These are phyloP conservation scores for Polydrusus cervinus DNA, from an alignment of 2,888 invertebrate species.

Conservation along the genomic window DNA sequence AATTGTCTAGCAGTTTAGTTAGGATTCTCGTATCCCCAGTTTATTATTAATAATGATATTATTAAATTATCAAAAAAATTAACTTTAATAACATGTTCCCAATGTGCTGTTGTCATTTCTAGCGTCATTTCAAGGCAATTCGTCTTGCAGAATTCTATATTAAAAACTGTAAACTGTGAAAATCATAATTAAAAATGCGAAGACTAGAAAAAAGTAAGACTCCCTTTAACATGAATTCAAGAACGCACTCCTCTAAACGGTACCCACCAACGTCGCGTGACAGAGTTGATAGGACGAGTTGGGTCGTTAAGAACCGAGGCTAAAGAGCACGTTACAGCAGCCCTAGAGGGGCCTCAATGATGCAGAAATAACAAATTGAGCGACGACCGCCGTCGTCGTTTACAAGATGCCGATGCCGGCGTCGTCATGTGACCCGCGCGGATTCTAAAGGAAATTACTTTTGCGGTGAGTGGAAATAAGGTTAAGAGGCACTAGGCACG, in stretches of 20 bases:
- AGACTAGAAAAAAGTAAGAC: too few relatives aligned
- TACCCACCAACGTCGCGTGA: conserved; percentile 5
- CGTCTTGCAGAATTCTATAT: too few relatives aligned
- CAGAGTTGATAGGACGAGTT: conserved; percentile 19
- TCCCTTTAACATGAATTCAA: not conserved
- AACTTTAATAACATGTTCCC: too few relatives aligned
- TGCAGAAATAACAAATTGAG: conserved; percentile 32
- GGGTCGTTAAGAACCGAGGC: conserved; percentile 20
- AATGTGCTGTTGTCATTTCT: too few relatives aligned
- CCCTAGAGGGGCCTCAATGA: conserved; percentile 22
- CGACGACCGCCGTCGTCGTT: conserved; percentile 25
- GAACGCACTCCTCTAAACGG: not conserved
- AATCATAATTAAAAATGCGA: too few relatives aligned
- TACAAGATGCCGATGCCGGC: conserved; percentile 22
- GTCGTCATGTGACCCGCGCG: conserved; percentile 16
- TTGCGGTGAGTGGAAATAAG: conserved; percentile 14
- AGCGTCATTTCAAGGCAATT: too few relatives aligned
- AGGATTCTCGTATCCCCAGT: too few relatives aligned
- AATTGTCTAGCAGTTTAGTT: too few relatives aligned
- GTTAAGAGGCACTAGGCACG: conserved; percentile 19
- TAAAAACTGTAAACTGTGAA: too few relatives aligned
- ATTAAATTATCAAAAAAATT: too few relatives aligned
- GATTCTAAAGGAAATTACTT: conserved; percentile 26
- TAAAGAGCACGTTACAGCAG: conserved; percentile 24
- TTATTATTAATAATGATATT: too few relatives aligned